Percentiles rank a stretch among this genome's conserved stretches.
Evolutionary conservation across 2,113 vertebrate species (phyloP).

Genomic region (Thermophis baileyi): DNA sequence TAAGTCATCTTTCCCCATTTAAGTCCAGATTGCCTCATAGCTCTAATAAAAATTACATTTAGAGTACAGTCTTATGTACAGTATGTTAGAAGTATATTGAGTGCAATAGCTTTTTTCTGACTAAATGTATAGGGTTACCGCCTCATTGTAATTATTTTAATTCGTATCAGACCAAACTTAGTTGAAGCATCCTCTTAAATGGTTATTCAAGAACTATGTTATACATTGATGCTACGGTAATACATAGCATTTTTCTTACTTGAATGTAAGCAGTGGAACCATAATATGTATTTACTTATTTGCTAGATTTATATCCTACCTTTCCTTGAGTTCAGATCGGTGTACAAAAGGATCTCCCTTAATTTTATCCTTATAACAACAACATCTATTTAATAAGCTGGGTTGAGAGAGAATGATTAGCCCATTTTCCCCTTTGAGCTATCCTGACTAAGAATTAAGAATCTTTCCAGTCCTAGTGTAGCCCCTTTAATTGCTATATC

Average conservation of each 20-base stretch:
- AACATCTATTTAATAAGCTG: neutral
- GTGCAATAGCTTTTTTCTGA: neutral
- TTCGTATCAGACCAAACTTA: neutral
- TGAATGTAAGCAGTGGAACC: neutral
- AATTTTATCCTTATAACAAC: neutral
- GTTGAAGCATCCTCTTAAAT: too few relatives aligned
- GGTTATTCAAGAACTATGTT: neutral
- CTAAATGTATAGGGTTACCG: neutral
- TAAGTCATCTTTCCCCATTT: neutral
- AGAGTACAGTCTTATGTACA: neutral
- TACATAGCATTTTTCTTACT: neutral
- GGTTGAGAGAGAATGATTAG: neutral
- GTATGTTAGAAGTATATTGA: neutral
- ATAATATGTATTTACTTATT: neutral
- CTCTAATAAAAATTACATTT: neutral
- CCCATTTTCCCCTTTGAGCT: neutral
- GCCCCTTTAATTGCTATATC: neutral
- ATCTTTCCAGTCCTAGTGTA: neutral
- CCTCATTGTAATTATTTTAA: neutral
- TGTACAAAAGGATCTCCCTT: neutral
- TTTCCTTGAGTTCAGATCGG: neutral
- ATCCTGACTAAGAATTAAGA: neutral
- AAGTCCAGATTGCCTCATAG: neutral
- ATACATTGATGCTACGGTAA: neutral
- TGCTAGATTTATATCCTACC: neutral